Conservation (phyloP, 2,113 vertebrate species). For the Castor canadensis region DNA sequence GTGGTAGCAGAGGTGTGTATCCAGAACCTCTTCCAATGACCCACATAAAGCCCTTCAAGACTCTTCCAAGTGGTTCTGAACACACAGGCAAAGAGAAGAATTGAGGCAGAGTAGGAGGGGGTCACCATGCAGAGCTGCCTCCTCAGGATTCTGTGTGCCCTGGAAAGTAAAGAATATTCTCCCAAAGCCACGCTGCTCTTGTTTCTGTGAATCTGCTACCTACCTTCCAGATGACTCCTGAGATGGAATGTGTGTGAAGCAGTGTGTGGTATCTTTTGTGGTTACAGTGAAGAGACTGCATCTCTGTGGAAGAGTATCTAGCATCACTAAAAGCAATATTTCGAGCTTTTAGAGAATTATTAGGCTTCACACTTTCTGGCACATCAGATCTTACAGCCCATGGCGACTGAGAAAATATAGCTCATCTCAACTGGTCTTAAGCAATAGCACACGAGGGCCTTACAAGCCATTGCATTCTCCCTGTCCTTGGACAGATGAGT, state of each 20-base stretch:
- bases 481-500: background rate
- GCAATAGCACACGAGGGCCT: background rate
- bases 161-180: background rate
- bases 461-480: too few species aligned
- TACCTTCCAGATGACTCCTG: background rate
- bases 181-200: too few species aligned
- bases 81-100: background rate
- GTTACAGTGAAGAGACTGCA: too few species aligned
- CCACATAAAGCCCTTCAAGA: background rate
- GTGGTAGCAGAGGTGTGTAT: background rate
- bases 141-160: background rate
- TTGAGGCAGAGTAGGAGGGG: background rate
- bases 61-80: background rate
- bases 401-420: background rate
- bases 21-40: background rate
- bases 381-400: accelerated
- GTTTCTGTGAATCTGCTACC: background rate
- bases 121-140: too few species aligned
- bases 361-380: background rate
- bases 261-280: accelerated
- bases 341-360: background rate
- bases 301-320: background rate
- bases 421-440: background rate
- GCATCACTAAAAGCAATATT: background rate
- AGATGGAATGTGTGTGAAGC: accelerated